Evolutionary conservation across 2,888 invertebrate genomes (phyloP), one percentile per base, ranked within the genome.

Genomic region (Xestia rhomboidea): DNA sequence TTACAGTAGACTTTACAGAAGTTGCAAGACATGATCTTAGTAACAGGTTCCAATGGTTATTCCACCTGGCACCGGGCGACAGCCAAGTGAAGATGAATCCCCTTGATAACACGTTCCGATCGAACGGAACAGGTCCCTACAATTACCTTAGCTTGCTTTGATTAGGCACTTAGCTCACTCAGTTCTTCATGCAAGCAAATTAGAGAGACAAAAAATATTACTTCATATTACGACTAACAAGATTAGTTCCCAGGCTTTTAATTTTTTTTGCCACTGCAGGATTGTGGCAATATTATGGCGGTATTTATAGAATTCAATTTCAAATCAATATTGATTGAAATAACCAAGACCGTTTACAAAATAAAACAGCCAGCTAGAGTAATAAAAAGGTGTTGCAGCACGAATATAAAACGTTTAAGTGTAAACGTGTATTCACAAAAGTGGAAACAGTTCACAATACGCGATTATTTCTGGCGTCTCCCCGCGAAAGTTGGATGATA

Each of bases 401-500:
- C n/a, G n/a, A n/a, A 82, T 67, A 62, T 72, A 77, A 84, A 84
- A 74, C 30, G 63, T 46, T 79, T 13, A 51, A 62, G 3, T 72
- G 57, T 69, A 60, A 75, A 83, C 51, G 67, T 82, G 54, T 78
- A 70, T 73, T 73, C 73, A 70, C 67, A 70, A 78, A 81, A 84
- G 8, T 71, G 69, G 64, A 34, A 77, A 69, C 81, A 81, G 82
- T 79, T 82, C 76, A 85, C 85, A 86, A 89, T 86, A 85, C 79
- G 66, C 84, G 85, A 87, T 86, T 86, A 89, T 88, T 85, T 83
- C 72, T 81, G 77, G 83, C 86, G 77, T 84, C 81, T 86, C 80
- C 76, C 86, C 89, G 89, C 90, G 83, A 92, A 93, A 92, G 85
- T 92, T 91, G 89, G 88, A 90, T 91, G 94, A 92, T 94, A 95